These are phyloP conservation scores for Solenopsis fugax DNA, from an alignment of 1,140 invertebrate genomes.

Conservation along the genomic window DNA sequence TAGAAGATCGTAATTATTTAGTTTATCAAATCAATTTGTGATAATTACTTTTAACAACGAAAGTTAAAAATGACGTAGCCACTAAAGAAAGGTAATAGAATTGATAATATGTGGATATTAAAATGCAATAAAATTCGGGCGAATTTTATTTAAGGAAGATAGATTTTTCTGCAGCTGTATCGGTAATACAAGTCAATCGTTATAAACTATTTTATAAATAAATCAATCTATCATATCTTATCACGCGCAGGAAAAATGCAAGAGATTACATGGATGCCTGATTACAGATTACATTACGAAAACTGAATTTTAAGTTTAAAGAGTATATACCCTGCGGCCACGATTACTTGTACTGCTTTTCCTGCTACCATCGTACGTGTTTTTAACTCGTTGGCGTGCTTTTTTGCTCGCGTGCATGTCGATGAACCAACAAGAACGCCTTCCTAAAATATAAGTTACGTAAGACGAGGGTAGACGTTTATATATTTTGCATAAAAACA, in stretches of 20 bases:
- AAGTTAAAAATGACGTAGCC: neutral
- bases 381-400: conserved; percentile 57
- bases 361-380: conserved; percentile 52
- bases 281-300: conserved; percentile 57
- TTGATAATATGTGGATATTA: neutral
- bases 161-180: neutral
- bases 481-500: conserved; percentile 9
- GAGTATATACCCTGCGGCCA: conserved; percentile 48
- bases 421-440: conserved; percentile 59
- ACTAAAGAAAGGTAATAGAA: neutral
- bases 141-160: neutral
- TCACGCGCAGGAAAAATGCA: conserved; percentile 5
- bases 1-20: neutral
- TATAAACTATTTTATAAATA: conserved; percentile 18
- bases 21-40: neutral
- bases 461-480: conserved; percentile 13
- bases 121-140: neutral
- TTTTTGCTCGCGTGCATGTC: conserved; percentile 56
- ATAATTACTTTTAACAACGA: neutral
- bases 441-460: conserved; percentile 42
- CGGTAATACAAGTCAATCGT: neutral
- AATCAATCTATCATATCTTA: conserved; percentile 35
- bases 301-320: conserved; percentile 65
- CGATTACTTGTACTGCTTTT: conserved; percentile 62
- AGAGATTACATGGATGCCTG: conserved; percentile 54